A percentile compares a stretch with the other conserved stretches of the same genome.
These are phyloP conservation scores for Choloepus didactylus DNA, from an alignment of 2,797 vertebrate genomes.

Conservation along the genomic window DNA sequence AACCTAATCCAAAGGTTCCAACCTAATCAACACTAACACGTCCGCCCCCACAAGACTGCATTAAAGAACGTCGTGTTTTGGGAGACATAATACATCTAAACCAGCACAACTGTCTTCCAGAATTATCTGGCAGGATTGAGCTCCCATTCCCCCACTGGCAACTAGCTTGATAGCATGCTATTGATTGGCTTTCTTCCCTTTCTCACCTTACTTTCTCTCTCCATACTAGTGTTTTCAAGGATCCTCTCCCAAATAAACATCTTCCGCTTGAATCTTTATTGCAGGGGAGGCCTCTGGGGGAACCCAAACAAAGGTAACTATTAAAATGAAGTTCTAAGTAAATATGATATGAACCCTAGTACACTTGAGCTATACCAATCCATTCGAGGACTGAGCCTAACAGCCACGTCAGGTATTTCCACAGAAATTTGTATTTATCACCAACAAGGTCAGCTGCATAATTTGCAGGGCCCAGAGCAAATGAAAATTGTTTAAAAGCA, in stretches of 20 bases:
- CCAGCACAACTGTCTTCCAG: neutral
- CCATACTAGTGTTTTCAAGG: neutral
- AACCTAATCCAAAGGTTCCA: too few relatives aligned
- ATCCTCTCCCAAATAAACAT: neutral
- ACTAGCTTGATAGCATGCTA: neutral
- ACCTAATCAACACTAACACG: too few relatives aligned
- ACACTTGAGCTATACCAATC: neutral
- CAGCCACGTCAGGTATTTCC: neutral
- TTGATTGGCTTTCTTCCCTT: neutral
- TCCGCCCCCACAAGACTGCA: too few relatives aligned
- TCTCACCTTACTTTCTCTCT: neutral
- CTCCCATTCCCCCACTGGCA: neutral
- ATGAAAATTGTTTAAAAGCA: slow-evolving; percentile 24
- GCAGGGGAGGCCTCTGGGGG: neutral
- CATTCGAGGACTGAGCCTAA: neutral
- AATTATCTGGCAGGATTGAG: neutral
- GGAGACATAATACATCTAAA: too few relatives aligned
- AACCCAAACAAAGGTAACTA: neutral
- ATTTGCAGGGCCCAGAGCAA: neutral
- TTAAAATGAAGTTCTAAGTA: neutral
- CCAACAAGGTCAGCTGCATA: neutral
- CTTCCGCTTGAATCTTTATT: neutral
- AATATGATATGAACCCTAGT: neutral
- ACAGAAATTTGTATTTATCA: neutral
- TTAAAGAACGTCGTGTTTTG: too few relatives aligned